phyloP scores from a whole-genome alignment of 2,888 invertebrate genomes.

The Sycophila texana region DNA sequence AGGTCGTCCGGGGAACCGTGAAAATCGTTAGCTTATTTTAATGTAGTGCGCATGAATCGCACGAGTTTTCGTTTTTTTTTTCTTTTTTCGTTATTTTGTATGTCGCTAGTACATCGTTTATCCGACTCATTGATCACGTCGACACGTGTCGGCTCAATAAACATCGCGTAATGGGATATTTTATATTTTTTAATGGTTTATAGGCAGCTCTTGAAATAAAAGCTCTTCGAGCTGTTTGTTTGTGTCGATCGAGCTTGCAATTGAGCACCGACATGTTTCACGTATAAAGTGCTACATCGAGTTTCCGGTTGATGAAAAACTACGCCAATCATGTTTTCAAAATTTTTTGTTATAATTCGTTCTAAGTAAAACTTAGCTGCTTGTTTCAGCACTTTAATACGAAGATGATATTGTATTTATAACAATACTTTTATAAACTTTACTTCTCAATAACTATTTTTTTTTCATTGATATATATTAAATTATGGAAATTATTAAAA shows the following conservation, averaged over 20 bases:
- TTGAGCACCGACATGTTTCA: not conserved
- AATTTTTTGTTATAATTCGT: too few relatives aligned
- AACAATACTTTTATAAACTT: too few relatives aligned
- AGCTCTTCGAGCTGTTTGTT: slow-evolving; percentile 17
- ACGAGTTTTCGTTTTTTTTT: too few relatives aligned
- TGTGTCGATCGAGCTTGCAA: not conserved
- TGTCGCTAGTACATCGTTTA: not conserved
- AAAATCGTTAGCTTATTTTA: not conserved
- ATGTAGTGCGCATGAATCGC: not conserved
- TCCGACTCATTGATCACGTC: slow-evolving; percentile 7
- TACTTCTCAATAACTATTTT: too few relatives aligned
- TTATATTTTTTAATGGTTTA: slow-evolving; percentile 5
- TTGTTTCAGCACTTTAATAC: too few relatives aligned
- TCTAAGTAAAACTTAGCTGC: too few relatives aligned
- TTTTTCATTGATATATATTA: too few relatives aligned
- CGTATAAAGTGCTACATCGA: not conserved
- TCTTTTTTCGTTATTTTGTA: not conserved
- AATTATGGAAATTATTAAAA: too few relatives aligned
- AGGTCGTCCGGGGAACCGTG: not conserved
- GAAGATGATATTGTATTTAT: too few relatives aligned
- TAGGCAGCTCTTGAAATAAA: not conserved
- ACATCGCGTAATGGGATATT: slow-evolving; percentile 2
- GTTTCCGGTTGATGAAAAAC: slow-evolving; percentile 17
- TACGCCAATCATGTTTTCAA: too few relatives aligned
- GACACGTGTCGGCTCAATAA: not conserved